phyloP scores from a whole-genome alignment of 2,113 vertebrate species.

The Alligator mississippiensis region DNA sequence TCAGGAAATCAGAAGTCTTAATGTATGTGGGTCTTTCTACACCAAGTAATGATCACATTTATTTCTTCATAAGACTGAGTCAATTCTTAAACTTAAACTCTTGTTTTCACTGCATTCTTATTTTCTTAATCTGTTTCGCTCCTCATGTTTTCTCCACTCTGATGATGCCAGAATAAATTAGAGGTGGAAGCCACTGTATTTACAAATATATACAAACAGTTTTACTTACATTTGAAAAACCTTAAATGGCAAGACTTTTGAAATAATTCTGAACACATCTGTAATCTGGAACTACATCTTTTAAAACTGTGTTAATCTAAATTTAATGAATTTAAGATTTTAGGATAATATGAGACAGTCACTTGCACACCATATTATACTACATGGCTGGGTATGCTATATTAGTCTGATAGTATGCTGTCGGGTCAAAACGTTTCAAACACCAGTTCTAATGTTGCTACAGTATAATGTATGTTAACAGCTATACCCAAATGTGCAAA shows the following conservation, averaged over 20 bases:
- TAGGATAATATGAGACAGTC: background rate
- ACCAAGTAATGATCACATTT: background rate
- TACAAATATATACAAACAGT: background rate
- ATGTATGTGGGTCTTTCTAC: background rate
- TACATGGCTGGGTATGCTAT: background rate
- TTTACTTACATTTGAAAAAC: background rate
- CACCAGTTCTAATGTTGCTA: background rate
- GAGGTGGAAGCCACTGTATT: conserved; percentile 4
- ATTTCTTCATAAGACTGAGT: conserved; percentile 12
- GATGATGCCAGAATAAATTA: background rate
- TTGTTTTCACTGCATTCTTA: background rate
- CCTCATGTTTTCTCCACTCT: background rate
- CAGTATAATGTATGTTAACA: background rate
- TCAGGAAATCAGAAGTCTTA: background rate
- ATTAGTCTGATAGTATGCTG: background rate
- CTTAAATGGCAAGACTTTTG: background rate
- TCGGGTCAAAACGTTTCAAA: background rate
- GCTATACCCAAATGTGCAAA: background rate
- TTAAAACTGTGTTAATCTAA: background rate
- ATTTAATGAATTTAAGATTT: background rate
- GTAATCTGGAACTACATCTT: background rate
- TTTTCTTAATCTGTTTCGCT: background rate
- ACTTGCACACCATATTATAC: background rate
- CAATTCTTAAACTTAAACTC: conserved; percentile 17
- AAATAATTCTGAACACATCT: background rate